Base-by-base conservation (phyloP, 2,797 vertebrate genomes). In the Macrochelys suwanniensis region DNA sequence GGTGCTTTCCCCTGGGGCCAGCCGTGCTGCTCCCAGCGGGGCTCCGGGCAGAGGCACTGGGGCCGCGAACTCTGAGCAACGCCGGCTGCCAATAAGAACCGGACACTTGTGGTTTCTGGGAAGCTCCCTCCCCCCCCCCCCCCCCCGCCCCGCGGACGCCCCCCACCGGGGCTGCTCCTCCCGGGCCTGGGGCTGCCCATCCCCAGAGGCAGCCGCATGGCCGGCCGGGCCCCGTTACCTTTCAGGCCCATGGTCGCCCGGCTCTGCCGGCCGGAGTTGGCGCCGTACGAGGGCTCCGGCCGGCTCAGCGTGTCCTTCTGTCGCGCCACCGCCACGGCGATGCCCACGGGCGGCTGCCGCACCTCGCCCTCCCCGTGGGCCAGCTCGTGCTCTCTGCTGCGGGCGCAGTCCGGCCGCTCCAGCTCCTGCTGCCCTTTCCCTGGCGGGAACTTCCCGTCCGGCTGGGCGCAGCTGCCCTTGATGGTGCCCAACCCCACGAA, bases 301-400 rank as follows among this genome's bases (percentile, higher is more conserved):
- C 99, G 98, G 90, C 98, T 99, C 21, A 98, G 97, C 0, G 99
- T 99, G 90, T 99, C 99, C 97, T 99, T 99, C 97, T 99, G 99
- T 92, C 99, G 98, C 2, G 99, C 99, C 92, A 99, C 98, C 2
- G 99, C 99, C 94, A 99, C 99, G 0, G 99, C 99, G 6, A 99
- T 99, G 89, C 99, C 99, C 59, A 99, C 99, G 0, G 99, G 99
- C 0, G 99, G 99, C 97, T 99, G 99, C 42, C 99, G 98, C 95
- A 99, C 99, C 97, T 99, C 99, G 0, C 98, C 98, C 71, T 99
- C 99, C 0, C 98, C 98, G 0, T 99, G 98, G 6, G 98, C 97
- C 78, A 98, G 77, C 9, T 99, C 99, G 2, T 99, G 98, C 33
- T 98, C 98, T n/a, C 99, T 97, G 94, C 98, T 96, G 0, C 99